Evolutionary conservation across 1,140 invertebrate species (phyloP).

Genomic region (Macrobrachium rosenbergii): DNA sequence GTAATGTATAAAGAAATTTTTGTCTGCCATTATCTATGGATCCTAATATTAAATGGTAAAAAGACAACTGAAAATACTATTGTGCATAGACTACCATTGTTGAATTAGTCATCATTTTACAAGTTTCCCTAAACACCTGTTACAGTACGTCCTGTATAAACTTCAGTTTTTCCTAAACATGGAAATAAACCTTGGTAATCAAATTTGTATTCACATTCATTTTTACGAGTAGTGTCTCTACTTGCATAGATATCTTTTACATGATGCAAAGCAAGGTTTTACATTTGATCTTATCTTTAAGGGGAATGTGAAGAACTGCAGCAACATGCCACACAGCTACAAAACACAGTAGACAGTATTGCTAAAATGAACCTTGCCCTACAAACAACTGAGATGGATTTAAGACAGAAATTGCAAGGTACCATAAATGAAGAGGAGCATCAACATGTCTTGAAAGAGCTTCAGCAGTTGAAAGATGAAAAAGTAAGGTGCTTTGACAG

Average conservation of each 20-base stretch:
- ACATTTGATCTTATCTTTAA: neutral
- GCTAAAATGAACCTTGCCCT: conserved; percentile 44
- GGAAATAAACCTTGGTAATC: neutral
- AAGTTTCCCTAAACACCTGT: no score
- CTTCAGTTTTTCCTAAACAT: neutral
- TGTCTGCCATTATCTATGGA: no score
- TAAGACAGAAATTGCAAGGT: conserved; percentile 28
- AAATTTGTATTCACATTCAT: neutral
- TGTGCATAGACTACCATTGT: no score
- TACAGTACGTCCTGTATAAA: no score
- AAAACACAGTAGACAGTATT: conserved; percentile 13
- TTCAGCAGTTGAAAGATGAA: conserved; percentile 32
- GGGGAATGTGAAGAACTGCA: conserved; percentile 47
- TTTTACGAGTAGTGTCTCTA: neutral
- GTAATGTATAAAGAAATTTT: no score
- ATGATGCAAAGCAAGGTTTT: neutral
- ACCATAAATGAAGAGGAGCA: conserved; percentile 37
- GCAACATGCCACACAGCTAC: conserved; percentile 21
- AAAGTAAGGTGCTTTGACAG: neutral
- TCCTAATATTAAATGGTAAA: no score
- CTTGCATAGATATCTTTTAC: neutral
- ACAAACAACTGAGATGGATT: conserved; percentile 38
- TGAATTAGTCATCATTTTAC: no score
- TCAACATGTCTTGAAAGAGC: neutral
- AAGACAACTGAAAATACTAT: no score